phyloP scores from a whole-genome alignment of 2,797 vertebrate species.

The Enteromius unitaeniatus region DNA sequence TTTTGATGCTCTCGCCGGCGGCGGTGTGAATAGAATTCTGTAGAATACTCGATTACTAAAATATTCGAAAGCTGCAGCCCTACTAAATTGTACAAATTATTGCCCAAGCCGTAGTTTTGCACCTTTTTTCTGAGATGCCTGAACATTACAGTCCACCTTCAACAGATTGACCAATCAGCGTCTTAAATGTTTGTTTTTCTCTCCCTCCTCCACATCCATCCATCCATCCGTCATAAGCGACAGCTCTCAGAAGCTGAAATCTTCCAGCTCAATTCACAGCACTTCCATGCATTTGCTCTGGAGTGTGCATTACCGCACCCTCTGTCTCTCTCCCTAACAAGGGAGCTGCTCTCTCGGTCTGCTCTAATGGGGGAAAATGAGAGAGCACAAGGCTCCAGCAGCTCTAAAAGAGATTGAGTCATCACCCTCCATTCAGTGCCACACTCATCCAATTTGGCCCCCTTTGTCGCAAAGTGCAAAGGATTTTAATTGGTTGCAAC shows the following conservation, averaged over 20 bases:
- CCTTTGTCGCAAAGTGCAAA: conserved; percentile 74
- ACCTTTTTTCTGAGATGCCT: background rate
- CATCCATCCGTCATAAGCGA: background rate
- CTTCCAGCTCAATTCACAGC: conserved; percentile 45
- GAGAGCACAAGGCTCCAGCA: conserved; percentile 74
- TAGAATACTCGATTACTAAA: too few relatives aligned
- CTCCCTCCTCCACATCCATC: conserved; percentile 37
- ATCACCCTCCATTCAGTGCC: conserved; percentile 76
- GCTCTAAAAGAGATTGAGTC: conserved; percentile 78
- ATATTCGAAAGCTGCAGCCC: too few relatives aligned
- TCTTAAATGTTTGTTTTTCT: background rate
- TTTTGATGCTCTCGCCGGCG: too few relatives aligned
- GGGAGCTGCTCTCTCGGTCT: conserved; percentile 22
- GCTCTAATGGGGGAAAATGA: conserved; percentile 77
- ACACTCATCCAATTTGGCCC: conserved; percentile 73
- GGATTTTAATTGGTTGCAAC: conserved; percentile 77
- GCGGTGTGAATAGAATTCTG: too few relatives aligned
- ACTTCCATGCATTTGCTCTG: background rate
- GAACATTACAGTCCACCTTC: background rate
- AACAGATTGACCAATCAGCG: background rate
- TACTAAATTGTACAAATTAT: background rate
- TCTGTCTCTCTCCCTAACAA: conserved; percentile 38
- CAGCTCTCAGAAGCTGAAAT: conserved; percentile 1
- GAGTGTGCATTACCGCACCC: background rate
- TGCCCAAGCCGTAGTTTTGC: background rate